Evolutionary conservation across 2,797 vertebrate genomes (phyloP), one percentile per base, ranked within the genome.

Genomic region (Cirrhinus molitorella): DNA sequence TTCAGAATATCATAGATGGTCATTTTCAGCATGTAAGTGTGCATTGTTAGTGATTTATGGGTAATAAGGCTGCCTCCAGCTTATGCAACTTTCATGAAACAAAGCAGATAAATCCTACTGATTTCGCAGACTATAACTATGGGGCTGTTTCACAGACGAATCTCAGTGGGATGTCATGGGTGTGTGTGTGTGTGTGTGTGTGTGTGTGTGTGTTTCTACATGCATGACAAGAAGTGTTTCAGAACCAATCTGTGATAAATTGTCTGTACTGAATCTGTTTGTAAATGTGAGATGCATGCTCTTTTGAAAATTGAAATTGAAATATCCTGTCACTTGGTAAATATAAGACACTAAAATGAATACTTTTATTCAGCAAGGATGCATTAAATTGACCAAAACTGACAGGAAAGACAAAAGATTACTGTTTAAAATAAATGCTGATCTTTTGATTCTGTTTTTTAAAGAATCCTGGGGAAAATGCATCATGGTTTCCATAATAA

Each of bases 11-110:
- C 71, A 85, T 66, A 66, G 80, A 83, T 83, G 51, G 74, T 34
- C 16, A 77, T 77, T 83, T 75, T 34, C 34, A 65, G 43, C 37
- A 75, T 80, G 78, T 79, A 83, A 34, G 65, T 84, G 49, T 83
- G 47, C 75, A 66, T 55, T 61, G 71, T 40, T 40, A 34, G 21
- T 81, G 65, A 25, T 77, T 65, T 17, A 76, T 65, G 43, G 61
- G 37, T 77, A 76, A 66, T 59, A 10, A 34, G 16, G 49, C 76
- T 84, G n/a, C 81, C 88, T 67, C 25, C 61, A 49, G 23, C 89
- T 92, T 91, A 88, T 87, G 85, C 67, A 80, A 84, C 65, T n/a
- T 23, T 66, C 79, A 25, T 88, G 75, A 87, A 89, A 86, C 87
- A 84, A 66, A 55, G 79, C 68, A 13, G 55, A 59, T 72, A 80